Evolutionary conservation across 2,888 invertebrate species (phyloP).

Genomic region (Druceiella hillmani): DNA sequence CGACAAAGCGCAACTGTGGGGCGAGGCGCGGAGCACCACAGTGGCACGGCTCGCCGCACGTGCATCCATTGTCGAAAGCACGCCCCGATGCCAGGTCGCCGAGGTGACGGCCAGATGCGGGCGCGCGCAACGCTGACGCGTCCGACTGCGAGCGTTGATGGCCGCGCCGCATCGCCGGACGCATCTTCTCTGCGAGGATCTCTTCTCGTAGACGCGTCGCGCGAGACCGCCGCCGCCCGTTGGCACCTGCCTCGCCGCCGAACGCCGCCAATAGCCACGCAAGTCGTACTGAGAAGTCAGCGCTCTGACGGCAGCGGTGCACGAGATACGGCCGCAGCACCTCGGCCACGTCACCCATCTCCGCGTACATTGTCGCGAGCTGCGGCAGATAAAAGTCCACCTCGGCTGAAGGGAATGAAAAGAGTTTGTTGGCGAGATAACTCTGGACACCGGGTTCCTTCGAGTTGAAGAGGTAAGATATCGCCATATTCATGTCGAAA

Average conservation of each 20-base stretch:
- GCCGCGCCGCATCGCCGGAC: constrained; percentile 42
- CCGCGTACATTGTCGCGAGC: constrained; percentile 96
- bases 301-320: constrained; percentile 77
- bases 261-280: constrained; percentile 97
- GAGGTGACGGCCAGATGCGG: constrained; percentile 61
- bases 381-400: constrained; percentile 99
- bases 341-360: constrained; percentile 96
- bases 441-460: constrained; percentile 97
- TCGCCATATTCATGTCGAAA: constrained; percentile 98
- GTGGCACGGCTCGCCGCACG: constrained; percentile 78
- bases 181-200: constrained; percentile 44
- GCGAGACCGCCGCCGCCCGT: constrained; percentile 39
- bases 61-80: constrained; percentile 96
- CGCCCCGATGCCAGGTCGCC: constrained; percentile 92
- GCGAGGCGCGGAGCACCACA: constrained; percentile 47
- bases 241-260: constrained; percentile 57
- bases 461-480: constrained; percentile 95
- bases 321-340: constrained; percentile 47
- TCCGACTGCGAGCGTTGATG: constrained; percentile 71
- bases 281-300: constrained; percentile 93
- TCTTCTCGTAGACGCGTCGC: constrained; percentile 42
- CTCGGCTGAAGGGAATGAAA: constrained; percentile 86
- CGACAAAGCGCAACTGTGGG: constrained; percentile 46
- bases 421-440: constrained; percentile 96
- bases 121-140: constrained; percentile 65